Evolutionary conservation across 2,113 vertebrate species (phyloP).

Genomic region (Neopipo cinnamomea): DNA sequence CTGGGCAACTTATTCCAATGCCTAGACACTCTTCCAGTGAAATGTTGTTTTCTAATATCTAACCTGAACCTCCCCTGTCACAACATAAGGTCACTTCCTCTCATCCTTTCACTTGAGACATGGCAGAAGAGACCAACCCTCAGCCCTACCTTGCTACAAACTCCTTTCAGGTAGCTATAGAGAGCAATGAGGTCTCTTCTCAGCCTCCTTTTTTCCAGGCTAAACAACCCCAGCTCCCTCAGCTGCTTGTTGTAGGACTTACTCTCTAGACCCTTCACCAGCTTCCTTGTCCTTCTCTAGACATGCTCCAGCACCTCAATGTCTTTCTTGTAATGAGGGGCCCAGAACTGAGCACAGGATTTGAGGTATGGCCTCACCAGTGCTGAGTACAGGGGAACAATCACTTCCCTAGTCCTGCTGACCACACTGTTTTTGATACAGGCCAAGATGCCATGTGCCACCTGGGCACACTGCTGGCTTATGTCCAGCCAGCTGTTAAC

Average conservation of each 20-base stretch:
- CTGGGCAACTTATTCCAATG: neutral
- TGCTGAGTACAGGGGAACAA: neutral
- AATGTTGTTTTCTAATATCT: neutral
- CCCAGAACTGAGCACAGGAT: neutral
- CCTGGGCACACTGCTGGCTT: neutral
- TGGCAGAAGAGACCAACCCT: neutral
- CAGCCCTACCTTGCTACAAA: neutral
- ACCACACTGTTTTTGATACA: neutral
- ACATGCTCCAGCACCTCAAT: neutral
- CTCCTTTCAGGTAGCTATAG: neutral
- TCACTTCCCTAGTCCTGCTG: neutral
- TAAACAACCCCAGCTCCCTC: neutral
- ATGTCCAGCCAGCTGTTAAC: neutral
- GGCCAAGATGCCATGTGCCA: neutral
- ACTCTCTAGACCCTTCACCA: neutral
- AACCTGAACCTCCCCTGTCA: neutral
- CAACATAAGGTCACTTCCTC: neutral
- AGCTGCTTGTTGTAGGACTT: neutral
- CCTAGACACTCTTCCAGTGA: neutral
- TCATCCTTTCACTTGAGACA: neutral
- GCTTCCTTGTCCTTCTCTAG: neutral
- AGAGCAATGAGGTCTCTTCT: neutral
- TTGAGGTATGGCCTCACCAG: neutral
- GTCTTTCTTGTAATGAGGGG: neutral
- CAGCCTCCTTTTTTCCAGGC: neutral